phyloP scores from a whole-genome alignment of 2,113 vertebrate species.

The Jacana jacana region DNA sequence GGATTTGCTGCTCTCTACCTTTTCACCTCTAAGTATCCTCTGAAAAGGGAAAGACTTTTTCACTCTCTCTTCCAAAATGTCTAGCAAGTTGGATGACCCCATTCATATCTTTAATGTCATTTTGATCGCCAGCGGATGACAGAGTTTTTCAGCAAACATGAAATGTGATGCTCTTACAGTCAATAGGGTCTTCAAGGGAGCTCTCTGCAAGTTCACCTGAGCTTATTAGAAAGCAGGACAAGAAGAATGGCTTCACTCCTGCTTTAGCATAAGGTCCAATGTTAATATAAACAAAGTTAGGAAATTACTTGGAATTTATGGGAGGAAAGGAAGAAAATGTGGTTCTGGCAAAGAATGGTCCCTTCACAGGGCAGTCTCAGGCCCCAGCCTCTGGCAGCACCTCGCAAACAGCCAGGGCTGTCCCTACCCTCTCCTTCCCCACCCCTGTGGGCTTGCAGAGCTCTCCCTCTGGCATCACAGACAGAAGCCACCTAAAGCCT shows the following conservation, averaged over 20 bases:
- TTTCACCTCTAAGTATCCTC: slow-evolving; percentile 5
- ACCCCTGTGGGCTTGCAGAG: rapidly evolving
- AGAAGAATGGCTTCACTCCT: background rate
- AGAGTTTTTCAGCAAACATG: slow-evolving; percentile 42
- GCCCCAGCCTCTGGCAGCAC: background rate
- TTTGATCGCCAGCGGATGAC: background rate
- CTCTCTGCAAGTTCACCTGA: background rate
- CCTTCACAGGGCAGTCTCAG: background rate
- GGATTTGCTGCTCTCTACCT: background rate
- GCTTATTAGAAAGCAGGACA: background rate
- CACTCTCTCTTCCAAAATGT: background rate
- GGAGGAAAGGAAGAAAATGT: background rate
- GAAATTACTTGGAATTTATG: background rate
- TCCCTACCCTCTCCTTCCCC: background rate
- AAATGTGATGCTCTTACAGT: slow-evolving; percentile 13
- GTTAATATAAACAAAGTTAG: background rate
- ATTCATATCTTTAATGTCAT: background rate
- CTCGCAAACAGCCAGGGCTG: background rate
- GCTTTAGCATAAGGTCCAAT: background rate
- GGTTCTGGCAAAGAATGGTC: background rate
- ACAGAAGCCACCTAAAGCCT: background rate
- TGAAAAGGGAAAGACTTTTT: slow-evolving; percentile 22
- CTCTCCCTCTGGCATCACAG: background rate
- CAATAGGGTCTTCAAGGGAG: background rate
- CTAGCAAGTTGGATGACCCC: slow-evolving; percentile 1